Conservation (phyloP, 2,113 vertebrate species). For the Lagenorhynchus albirostris region DNA sequence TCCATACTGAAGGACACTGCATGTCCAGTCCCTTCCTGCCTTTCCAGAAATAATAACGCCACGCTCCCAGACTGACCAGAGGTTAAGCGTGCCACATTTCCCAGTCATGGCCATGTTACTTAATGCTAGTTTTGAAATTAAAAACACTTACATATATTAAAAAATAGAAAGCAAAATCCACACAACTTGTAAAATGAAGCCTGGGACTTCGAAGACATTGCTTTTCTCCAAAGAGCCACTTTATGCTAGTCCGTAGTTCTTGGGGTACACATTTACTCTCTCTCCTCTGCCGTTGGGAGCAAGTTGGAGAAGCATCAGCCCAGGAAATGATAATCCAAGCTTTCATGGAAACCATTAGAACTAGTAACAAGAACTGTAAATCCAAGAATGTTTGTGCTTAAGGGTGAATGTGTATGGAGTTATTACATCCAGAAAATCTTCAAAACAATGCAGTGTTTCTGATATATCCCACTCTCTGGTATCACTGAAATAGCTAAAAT, state of each 20-base stretch:
- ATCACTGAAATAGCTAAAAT: not conserved
- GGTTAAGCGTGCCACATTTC: not conserved
- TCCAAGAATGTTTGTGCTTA: not conserved
- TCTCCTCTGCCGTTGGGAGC: not conserved
- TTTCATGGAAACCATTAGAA: not conserved
- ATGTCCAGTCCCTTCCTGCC: not conserved
- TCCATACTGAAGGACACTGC: rapidly evolving
- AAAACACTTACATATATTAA: not conserved
- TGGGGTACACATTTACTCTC: not conserved
- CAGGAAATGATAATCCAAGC: not conserved
- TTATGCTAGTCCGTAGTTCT: not conserved
- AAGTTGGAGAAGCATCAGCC: not conserved
- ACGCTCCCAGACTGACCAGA: not conserved
- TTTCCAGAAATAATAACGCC: not conserved
- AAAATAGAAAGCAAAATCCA: not conserved
- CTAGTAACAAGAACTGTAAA: not conserved
- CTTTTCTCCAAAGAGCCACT: not conserved
- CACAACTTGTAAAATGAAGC: not conserved
- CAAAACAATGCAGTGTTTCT: not conserved
- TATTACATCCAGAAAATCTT: not conserved
- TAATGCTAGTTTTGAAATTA: not conserved
- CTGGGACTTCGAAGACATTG: not conserved
- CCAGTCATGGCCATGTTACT: not conserved
- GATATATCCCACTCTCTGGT: not conserved
- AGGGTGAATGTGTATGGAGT: no score